Evolutionary conservation across 2,113 vertebrate species (phyloP).

Genomic region (Elachura formosa): DNA sequence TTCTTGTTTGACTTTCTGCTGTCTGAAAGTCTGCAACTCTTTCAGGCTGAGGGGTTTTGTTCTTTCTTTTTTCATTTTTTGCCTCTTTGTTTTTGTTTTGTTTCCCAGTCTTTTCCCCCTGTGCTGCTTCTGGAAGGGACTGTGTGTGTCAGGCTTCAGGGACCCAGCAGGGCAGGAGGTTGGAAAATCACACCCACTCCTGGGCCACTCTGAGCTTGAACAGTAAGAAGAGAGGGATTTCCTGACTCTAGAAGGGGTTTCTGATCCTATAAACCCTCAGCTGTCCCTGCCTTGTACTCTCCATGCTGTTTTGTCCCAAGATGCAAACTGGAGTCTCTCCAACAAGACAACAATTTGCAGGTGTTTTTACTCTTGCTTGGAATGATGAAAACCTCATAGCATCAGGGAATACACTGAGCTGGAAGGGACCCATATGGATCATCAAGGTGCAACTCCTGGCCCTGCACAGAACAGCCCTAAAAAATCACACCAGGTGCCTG

Average conservation of each 20-base stretch:
- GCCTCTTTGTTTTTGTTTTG: background rate
- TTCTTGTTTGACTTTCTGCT: slow-evolving; percentile 29
- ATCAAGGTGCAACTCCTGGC: accelerated
- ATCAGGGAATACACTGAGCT: background rate
- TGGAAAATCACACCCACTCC: background rate
- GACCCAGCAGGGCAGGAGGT: too few species aligned
- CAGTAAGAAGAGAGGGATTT: background rate
- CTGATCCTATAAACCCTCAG: background rate
- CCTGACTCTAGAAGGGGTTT: background rate
- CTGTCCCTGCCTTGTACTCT: background rate
- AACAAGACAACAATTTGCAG: background rate
- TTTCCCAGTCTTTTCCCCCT: background rate
- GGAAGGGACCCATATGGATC: background rate
- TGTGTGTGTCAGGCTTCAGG: background rate
- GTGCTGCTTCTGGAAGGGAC: background rate
- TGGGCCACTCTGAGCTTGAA: background rate
- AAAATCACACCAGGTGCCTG: background rate
- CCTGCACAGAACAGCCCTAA: background rate
- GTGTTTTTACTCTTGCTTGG: background rate
- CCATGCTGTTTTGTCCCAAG: background rate
- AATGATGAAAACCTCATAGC: background rate
- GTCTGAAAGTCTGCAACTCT: slow-evolving; percentile 2
- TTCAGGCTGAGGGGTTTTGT: background rate
- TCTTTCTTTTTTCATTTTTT: background rate
- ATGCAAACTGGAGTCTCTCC: background rate